Percentiles rank a stretch among this genome's conserved stretches.
Evolutionary conservation across 2,888 invertebrate species (phyloP).

Genomic region (Melanchra persicariae): DNA sequence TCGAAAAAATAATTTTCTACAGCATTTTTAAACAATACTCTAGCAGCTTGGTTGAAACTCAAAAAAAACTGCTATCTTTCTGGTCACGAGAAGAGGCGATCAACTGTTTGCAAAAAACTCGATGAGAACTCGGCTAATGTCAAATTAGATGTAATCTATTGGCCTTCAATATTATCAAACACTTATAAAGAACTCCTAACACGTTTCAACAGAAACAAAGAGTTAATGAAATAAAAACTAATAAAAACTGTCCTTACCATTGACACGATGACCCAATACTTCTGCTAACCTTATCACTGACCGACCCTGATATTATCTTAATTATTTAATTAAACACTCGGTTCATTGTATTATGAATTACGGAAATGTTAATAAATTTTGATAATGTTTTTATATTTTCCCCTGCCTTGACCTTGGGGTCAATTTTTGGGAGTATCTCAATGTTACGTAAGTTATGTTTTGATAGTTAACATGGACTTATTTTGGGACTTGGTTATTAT

Average conservation of each 20-base stretch:
- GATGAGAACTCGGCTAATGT: background rate
- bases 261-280: slow-evolving; percentile 60
- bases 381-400: slow-evolving; percentile 40
- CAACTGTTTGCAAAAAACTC: too few relatives aligned
- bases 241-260: slow-evolving; percentile 10
- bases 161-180: background rate
- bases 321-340: slow-evolving; percentile 57
- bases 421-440: slow-evolving; percentile 1
- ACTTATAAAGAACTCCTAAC: background rate
- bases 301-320: slow-evolving; percentile 57
- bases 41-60: too few relatives aligned
- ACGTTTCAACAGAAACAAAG: slow-evolving; percentile 7
- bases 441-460: slow-evolving; percentile 8
- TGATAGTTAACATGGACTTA: background rate
- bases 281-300: slow-evolving; percentile 37
- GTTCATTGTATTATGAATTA: slow-evolving; percentile 68
- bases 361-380: slow-evolving; percentile 63
- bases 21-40: too few relatives aligned
- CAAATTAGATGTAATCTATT: background rate
- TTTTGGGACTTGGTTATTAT: too few relatives aligned
- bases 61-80: too few relatives aligned
- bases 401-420: slow-evolving; percentile 62
- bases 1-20: too few relatives aligned
- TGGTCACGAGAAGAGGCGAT: too few relatives aligned
- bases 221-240: slow-evolving; percentile 1